Evolutionary conservation across 2,888 invertebrate species (phyloP), one percentile per base, ranked within the genome.

Genomic region (Priapulus caudatus): DNA sequence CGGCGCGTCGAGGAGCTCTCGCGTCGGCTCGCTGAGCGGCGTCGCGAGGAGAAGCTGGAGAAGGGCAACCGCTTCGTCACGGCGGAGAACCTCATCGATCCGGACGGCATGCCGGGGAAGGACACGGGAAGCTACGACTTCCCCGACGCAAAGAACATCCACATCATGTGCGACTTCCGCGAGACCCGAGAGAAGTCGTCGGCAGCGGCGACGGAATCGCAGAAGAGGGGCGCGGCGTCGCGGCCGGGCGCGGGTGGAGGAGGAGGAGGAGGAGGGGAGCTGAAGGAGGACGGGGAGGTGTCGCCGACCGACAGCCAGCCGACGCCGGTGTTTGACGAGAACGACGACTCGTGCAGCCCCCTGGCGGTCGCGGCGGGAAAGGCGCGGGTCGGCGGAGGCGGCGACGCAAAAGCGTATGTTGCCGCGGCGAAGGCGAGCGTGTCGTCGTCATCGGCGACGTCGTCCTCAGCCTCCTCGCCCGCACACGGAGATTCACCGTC

Each of bases 61-160:
- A 10, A 33, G 33, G 33, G 10, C 10, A 10, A 10, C 10, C 33
- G 33, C 10, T 10, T 33, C 10, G 33, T 33, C 10, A 33, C 33
- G n/a, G 33, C 33, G n/a, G 33, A 33, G n/a, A 10, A 54, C 19
- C 84, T 87, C 53, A 87, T 88, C 61, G 87, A 87, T 73, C 74
- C 87, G 59, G 86, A 86, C 65, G 80, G 84, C 59, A 86, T 86
- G 52, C 51, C 24, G 48, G 51, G 44, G 46, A 54, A n/a, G n/a
- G 10, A 10, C 10, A 33, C 33, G 10, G 10, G 33, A 10, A 10
- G 10, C 33, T n/a, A 33, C 10, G 10, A 10, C 33, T 33, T 33
- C n/a, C 33, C 33, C 10, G 33, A 33, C n/a, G 33, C 33, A 33
- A 33, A 33, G 33, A 33, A 33, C n/a, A 33, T 33, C n/a, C 33